These are phyloP conservation scores for Zele albiditarsus DNA, from an alignment of 2,888 invertebrate genomes.

Conservation along the genomic window DNA sequence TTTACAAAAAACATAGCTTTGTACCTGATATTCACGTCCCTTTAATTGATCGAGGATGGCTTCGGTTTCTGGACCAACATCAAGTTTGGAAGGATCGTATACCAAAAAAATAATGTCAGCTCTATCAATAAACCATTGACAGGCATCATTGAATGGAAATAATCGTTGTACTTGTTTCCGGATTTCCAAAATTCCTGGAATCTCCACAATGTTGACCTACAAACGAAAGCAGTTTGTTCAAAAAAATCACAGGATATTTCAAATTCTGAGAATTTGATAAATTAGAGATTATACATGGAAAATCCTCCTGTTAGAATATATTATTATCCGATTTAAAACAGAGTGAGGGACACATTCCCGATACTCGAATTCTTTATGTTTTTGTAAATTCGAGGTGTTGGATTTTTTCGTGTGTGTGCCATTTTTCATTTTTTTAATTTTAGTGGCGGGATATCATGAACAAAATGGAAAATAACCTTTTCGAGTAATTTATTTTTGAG, in stretches of 20 bases:
- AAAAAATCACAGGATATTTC: no score
- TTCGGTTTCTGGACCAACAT: constrained; percentile 95
- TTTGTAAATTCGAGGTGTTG: no score
- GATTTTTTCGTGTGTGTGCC: no score
- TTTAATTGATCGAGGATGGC: constrained; percentile 95
- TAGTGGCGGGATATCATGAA: no score
- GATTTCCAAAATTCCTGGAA: constrained; percentile 95
- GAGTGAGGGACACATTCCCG: no score
- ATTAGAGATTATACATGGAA: no score
- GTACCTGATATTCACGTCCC: constrained; percentile 91
- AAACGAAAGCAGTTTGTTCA: not conserved
- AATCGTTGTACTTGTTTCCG: constrained; percentile 93
- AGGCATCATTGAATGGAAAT: constrained; percentile 96
- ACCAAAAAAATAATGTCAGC: constrained; percentile 96
- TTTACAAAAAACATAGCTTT: constrained; percentile 28
- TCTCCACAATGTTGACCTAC: constrained; percentile 95
- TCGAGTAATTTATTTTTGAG: constrained; percentile 88
- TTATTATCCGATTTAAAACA: no score
- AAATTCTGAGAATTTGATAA: no score
- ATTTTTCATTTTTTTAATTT: no score
- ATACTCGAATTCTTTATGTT: no score
- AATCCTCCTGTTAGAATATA: no score
- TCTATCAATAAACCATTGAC: constrained; percentile 97
- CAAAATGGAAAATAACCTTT: constrained; percentile 77
- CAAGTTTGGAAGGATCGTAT: constrained; percentile 95